Evolutionary conservation across 2,113 vertebrate genomes (phyloP).

Genomic region (Phyllopteryx taeniolatus): DNA sequence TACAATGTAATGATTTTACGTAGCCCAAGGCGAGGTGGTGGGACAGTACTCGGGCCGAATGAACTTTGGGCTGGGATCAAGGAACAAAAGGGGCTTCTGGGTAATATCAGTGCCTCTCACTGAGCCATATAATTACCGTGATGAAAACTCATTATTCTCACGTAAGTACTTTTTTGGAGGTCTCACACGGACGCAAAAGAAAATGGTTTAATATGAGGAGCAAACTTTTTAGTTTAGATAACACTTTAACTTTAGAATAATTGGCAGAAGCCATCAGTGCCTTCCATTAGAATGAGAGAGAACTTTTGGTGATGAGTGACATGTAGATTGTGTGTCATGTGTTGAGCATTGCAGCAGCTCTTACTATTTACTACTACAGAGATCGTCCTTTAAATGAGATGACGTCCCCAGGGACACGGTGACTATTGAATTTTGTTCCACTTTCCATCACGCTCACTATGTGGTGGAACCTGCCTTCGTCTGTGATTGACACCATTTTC

Average conservation of each 20-base stretch:
- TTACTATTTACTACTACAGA: slow-evolving; percentile 52
- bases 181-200: background rate
- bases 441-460: slow-evolving; percentile 31
- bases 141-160: slow-evolving; percentile 46
- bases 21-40: slow-evolving; percentile 53
- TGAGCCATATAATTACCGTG: slow-evolving; percentile 39
- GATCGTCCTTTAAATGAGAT: slow-evolving; percentile 43
- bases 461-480: slow-evolving; percentile 19
- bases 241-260: slow-evolving; percentile 8
- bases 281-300: background rate
- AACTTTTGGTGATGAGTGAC: background rate
- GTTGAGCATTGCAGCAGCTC: slow-evolving; percentile 30
- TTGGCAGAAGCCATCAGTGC: background rate
- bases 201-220: background rate
- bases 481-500: slow-evolving; percentile 11
- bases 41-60: slow-evolving; percentile 55
- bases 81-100: slow-evolving; percentile 42
- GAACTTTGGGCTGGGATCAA: slow-evolving; percentile 47
- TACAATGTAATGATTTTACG: slow-evolving; percentile 69
- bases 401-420: slow-evolving; percentile 45
- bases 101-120: slow-evolving; percentile 44
- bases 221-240: slow-evolving; percentile 9
- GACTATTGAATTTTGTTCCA: slow-evolving; percentile 58
- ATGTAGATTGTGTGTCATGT: slow-evolving; percentile 18
- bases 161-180: slow-evolving; percentile 7